These are phyloP conservation scores for Cydia amplana DNA, from an alignment of 1,140 invertebrate genomes.

Conservation along the genomic window DNA sequence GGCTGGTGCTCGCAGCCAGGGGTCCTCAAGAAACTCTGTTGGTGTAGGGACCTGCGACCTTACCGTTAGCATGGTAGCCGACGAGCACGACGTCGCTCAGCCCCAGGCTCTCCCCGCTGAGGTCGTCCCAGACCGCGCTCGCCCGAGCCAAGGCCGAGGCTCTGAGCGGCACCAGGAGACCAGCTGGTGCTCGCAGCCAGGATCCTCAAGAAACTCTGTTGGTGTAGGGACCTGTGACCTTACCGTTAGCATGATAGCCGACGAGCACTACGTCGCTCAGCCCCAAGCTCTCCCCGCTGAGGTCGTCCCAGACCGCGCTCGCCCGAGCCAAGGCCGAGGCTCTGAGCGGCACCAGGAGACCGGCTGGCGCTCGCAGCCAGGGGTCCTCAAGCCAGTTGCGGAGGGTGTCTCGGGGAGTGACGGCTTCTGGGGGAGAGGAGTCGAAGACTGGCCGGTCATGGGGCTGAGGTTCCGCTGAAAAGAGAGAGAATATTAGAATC, in stretches of 20 bases:
- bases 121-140: constrained; percentile 75
- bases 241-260: constrained; percentile 73
- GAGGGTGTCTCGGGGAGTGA: constrained; percentile 62
- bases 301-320: constrained; percentile 75
- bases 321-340: constrained; percentile 74
- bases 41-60: constrained; percentile 31
- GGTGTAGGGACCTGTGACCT: constrained; percentile 34
- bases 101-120: constrained; percentile 57
- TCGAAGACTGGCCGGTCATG: constrained; percentile 46
- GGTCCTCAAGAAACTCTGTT: background rate
- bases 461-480: constrained; percentile 45
- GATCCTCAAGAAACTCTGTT: background rate
- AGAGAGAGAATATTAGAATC: background rate
- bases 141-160: constrained; percentile 74
- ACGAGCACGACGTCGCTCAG: constrained; percentile 67
- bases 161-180: constrained; percentile 76
- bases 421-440: constrained; percentile 31
- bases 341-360: constrained; percentile 76
- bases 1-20: constrained; percentile 59
- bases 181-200: constrained; percentile 74
- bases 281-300: constrained; percentile 58
- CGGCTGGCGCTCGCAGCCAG: constrained; percentile 79
- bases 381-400: constrained; percentile 80
- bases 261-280: constrained; percentile 67
- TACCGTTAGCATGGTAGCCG: constrained; percentile 73